Base-by-base conservation (phyloP, 2,797 vertebrate genomes). In the Helarctos malayanus region DNA sequence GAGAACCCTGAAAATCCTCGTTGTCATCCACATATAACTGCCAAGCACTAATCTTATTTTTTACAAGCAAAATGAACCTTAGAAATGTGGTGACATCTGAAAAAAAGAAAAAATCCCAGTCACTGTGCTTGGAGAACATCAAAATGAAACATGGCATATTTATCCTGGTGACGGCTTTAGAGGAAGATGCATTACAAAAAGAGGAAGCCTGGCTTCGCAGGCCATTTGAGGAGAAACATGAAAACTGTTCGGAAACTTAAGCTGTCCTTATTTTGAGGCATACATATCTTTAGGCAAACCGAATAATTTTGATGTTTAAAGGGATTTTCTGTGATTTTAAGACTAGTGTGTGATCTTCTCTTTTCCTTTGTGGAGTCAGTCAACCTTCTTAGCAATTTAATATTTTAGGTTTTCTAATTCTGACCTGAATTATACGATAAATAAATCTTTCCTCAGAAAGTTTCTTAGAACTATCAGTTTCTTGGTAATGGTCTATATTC, bases 41-140 rank as follows among this genome's bases (percentile, higher is more conserved):
- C 18, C 68, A 47, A 96, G 88, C 35, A 54, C 21, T 57, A n/a
- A 63, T 49, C 65, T 69, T 89, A 57, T 19, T 82, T 89, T 73
- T 63, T 59, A 14, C 54, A 21, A 82, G 91, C 47, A 85, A 95
- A 95, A 80, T 65, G 56, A 96, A 89, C 15, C 65, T 75, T 69
- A 71, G 56, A 47, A 41, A 61, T 56, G n/a, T 29, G 32, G 16
- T 90, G 76, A 27, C 63, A 73, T 71, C 15, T 73, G 27, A 82
- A 81, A 75, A 57, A 81, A 79, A 57, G 91, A 93, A 73, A 14
- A 3, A 14, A 3, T 15, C 29, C 19, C 16, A 85, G 18, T 21
- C 81, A 29, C 68, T 56, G n/a, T 69, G 49, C n/a, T 73, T 76
- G 38, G 35, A 86, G 38, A 83, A 65, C 15, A 38, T 89, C 14